A percentile compares a stretch with the other conserved stretches of the same genome.
These are phyloP conservation scores for Conops quadrifasciatus DNA, from an alignment of 2,888 invertebrate species.

Conservation along the genomic window DNA sequence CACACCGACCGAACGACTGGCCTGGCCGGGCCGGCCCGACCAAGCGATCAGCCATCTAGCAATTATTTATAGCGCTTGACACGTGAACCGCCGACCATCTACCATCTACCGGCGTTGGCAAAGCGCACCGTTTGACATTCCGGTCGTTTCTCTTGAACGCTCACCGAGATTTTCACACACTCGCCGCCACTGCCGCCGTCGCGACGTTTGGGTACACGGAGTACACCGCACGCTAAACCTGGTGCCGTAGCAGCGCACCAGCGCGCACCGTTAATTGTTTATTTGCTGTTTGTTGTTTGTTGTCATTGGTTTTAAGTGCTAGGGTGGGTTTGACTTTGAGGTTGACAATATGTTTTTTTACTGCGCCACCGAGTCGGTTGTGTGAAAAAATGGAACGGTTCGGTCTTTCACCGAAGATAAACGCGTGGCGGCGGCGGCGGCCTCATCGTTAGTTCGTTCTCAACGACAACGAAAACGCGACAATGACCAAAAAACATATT, in stretches of 20 bases:
- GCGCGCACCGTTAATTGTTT: conserved; percentile 62
- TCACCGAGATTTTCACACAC: conserved; percentile 35
- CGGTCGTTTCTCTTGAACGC: neutral
- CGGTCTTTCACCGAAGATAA: conserved; percentile 44
- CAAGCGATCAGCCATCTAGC: conserved; percentile 40
- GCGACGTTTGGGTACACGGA: neutral
- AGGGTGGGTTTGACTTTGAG: conserved; percentile 53
- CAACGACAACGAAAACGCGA: conserved; percentile 14
- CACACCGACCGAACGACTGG: neutral
- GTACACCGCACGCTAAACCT: too few species aligned
- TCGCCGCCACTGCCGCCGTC: conserved; percentile 6
- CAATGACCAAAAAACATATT: conserved; percentile 38
- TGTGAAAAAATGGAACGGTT: conserved; percentile 54
- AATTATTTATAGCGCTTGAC: conserved; percentile 56
- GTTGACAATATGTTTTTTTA: conserved; percentile 32
- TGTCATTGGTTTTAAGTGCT: conserved; percentile 61
- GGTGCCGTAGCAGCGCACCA: conserved; percentile 40
- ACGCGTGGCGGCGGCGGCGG: neutral
- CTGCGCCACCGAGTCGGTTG: conserved; percentile 36
- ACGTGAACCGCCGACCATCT: conserved; percentile 48
- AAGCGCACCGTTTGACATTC: conserved; percentile 3
- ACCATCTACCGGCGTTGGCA: neutral
- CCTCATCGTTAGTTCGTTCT: conserved; percentile 17
- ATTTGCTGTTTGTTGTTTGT: conserved; percentile 64
- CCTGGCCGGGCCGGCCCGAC: neutral